A percentile compares a stretch with the other conserved stretches of the same genome.
Conservation (phyloP, 2,113 vertebrate species). For the Hyperopisus bebe region DNA sequence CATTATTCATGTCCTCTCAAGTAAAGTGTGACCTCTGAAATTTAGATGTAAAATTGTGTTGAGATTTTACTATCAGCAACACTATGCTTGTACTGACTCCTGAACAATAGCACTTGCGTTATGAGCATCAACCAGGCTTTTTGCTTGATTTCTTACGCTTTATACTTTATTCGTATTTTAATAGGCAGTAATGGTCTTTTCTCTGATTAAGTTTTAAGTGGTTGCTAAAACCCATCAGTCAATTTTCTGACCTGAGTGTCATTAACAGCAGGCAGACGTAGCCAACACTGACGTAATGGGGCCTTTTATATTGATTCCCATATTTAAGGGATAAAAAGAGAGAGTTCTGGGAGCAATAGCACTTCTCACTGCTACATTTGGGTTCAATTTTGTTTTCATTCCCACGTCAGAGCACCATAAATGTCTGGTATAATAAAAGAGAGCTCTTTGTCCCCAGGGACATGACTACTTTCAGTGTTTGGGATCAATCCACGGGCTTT, state of each 20-base stretch:
- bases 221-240: slow-evolving; percentile 38
- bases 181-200: slow-evolving; percentile 41
- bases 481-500: slow-evolving; percentile 34
- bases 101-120: not conserved
- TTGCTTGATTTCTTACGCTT: not conserved
- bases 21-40: not conserved
- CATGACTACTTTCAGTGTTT: slow-evolving; percentile 35
- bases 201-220: slow-evolving; percentile 40
- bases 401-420: slow-evolving; percentile 32
- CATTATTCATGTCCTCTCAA: too few relatives aligned
- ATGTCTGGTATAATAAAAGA: slow-evolving; percentile 38
- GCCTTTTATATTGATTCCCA: slow-evolving; percentile 37
- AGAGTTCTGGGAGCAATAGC: slow-evolving; percentile 21
- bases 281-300: slow-evolving; percentile 44
- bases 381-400: slow-evolving; percentile 29
- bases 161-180: slow-evolving; percentile 33
- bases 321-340: slow-evolving; percentile 32
- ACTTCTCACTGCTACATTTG: slow-evolving; percentile 32
- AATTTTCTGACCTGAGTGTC: slow-evolving; percentile 48
- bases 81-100: not conserved
- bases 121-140: slow-evolving; percentile 5
- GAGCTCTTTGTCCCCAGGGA: slow-evolving; percentile 26
- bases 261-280: slow-evolving; percentile 41
- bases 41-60: not conserved
- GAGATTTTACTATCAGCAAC: not conserved